These are phyloP conservation scores for Gracilinanus agilis DNA, from an alignment of 2,113 vertebrate species.

Conservation along the genomic window DNA sequence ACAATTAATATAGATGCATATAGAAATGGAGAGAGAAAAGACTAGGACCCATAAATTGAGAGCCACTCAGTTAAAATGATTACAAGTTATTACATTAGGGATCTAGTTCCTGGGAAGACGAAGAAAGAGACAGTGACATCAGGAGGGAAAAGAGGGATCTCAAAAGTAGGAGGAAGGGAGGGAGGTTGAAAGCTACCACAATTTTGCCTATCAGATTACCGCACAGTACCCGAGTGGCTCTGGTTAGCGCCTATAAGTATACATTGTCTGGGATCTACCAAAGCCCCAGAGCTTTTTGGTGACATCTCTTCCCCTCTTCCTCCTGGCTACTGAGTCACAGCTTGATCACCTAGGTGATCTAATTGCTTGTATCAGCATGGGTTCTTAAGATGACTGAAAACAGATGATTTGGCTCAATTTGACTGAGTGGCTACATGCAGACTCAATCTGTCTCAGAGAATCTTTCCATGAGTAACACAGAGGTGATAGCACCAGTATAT, in stretches of 20 bases:
- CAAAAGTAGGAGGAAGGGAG: neutral
- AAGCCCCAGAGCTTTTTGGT: neutral
- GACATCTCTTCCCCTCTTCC: conserved; percentile 29
- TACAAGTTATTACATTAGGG: neutral
- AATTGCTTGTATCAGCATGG: neutral
- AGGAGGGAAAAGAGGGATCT: neutral
- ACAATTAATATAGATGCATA: too few relatives aligned
- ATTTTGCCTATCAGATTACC: neutral
- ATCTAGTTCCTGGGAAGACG: neutral
- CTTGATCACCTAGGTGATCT: neutral
- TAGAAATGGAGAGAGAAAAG: neutral
- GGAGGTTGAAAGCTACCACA: neutral
- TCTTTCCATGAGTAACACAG: neutral
- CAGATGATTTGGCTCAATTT: neutral
- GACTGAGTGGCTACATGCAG: neutral
- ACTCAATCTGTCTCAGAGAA: neutral
- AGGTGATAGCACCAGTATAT: neutral
- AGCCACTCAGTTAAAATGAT: neutral
- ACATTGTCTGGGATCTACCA: neutral
- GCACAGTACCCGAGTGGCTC: neutral
- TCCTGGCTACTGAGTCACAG: too few relatives aligned
- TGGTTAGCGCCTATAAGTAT: neutral
- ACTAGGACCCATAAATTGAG: neutral
- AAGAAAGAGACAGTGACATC: neutral
- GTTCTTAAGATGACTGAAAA: conserved; percentile 36